Conservation (phyloP, 2,113 vertebrate species). For the Camelus bactrianus region DNA sequence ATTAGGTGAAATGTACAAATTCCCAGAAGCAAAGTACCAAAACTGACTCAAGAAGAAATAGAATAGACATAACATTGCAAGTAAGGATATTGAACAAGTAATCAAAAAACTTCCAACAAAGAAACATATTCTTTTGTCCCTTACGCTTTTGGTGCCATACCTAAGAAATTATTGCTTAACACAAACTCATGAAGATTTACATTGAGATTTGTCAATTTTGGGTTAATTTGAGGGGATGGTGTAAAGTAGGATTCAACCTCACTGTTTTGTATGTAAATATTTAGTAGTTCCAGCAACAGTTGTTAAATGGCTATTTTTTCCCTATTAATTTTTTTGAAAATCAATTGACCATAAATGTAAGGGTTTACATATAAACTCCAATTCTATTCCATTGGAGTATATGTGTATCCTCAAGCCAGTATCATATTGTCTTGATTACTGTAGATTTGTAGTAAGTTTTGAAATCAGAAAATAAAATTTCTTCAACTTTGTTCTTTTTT, state of each 20-base stretch:
- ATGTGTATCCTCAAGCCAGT: not conserved
- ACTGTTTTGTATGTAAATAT: not conserved
- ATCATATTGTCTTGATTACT: not conserved
- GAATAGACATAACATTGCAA: no score
- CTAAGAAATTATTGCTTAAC: not conserved
- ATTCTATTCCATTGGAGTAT: not conserved
- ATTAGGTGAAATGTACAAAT: no score
- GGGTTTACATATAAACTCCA: not conserved
- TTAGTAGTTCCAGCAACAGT: not conserved
- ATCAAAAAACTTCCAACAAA: no score
- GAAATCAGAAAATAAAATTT: not conserved
- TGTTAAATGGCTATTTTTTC: not conserved
- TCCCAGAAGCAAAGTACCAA: no score
- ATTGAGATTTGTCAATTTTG: not conserved
- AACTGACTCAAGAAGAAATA: no score
- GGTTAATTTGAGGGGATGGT: not conserved
- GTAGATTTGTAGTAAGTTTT: not conserved
- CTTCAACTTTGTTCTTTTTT: not conserved
- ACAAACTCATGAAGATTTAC: not conserved
- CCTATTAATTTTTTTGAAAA: not conserved
- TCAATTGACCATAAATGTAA: not conserved
- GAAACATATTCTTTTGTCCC: not conserved
- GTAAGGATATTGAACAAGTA: no score
- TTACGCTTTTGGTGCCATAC: not conserved
- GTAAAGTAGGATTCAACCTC: not conserved